Percentiles rank a stretch among this genome's conserved stretches.
Evolutionary conservation across 2,888 invertebrate genomes (phyloP).

Genomic region (Scrobipalpa costella): DNA sequence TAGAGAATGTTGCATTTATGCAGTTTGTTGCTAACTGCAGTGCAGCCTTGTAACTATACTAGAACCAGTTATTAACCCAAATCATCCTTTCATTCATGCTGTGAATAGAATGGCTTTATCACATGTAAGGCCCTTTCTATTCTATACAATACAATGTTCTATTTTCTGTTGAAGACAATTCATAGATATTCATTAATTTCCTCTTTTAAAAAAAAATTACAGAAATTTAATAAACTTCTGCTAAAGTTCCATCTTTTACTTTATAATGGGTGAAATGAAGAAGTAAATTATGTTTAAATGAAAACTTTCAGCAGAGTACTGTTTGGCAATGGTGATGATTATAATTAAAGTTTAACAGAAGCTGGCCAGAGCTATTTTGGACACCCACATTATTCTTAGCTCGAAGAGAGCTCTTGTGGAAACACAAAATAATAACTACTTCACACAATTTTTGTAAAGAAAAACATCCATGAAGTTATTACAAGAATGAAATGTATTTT

Average conservation of each 20-base stretch:
- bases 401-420: slow-evolving; percentile 28
- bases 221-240: too few species aligned
- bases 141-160: not conserved
- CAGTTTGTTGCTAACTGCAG: slow-evolving; percentile 26
- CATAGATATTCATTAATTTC: too few species aligned
- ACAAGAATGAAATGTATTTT: not conserved
- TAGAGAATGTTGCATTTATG: slow-evolving; percentile 39
- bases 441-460: not conserved
- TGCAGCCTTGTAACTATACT: slow-evolving; percentile 7
- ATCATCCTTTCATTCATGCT: not conserved
- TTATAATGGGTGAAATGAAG: too few species aligned
- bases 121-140: not conserved
- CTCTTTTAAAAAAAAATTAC: too few species aligned
- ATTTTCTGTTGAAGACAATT: not conserved
- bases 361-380: slow-evolving; percentile 47
- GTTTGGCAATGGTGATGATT: slow-evolving; percentile 51
- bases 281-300: slow-evolving; percentile 19
- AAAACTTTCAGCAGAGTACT: slow-evolving; percentile 39
- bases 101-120: not conserved
- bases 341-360: slow-evolving; percentile 45
- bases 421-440: slow-evolving; percentile 4
- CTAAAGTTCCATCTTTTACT: too few species aligned
- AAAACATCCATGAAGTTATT: not conserved
- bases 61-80: not conserved
- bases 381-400: slow-evolving; percentile 28